These are phyloP conservation scores for Gallinago paraguaiae DNA, from an alignment of 2,113 vertebrate species.

Conservation along the genomic window DNA sequence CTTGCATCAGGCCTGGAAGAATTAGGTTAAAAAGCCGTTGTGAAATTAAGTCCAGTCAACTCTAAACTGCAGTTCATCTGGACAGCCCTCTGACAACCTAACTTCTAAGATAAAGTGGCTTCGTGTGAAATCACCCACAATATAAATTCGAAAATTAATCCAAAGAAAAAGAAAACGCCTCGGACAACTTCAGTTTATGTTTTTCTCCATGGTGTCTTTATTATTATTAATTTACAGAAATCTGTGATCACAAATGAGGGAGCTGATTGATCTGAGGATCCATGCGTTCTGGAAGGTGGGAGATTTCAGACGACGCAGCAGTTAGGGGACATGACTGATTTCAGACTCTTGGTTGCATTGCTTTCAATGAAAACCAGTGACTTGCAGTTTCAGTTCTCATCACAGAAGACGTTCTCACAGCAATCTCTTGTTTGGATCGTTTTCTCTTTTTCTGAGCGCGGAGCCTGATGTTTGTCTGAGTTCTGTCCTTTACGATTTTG, in stretches of 20 bases:
- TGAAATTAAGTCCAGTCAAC: background rate
- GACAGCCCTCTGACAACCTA: background rate
- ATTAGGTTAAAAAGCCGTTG: background rate
- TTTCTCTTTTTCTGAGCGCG: background rate
- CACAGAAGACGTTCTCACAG: conserved; percentile 54
- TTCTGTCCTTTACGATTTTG: background rate
- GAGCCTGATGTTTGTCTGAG: background rate
- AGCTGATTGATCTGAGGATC: conserved; percentile 34
- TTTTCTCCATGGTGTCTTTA: background rate
- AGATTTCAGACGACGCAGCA: conserved; percentile 38
- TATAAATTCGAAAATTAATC: background rate
- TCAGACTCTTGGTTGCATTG: conserved; percentile 60
- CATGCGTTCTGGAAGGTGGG: conserved; percentile 14
- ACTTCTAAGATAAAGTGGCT: background rate
- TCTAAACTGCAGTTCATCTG: background rate
- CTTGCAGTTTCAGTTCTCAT: conserved; percentile 71
- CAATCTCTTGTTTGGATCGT: conserved; percentile 24
- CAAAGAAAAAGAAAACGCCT: background rate
- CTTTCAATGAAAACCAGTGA: conserved; percentile 68
- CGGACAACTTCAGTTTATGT: background rate
- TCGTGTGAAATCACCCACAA: background rate
- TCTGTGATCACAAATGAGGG: background rate
- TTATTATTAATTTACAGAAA: background rate
- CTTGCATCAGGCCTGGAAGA: background rate
- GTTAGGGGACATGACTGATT: conserved; percentile 66